A percentile compares a stretch with the other conserved stretches of the same genome.
phyloP scores from a whole-genome alignment of 2,888 invertebrate genomes.

The Adineta ricciae region DNA sequence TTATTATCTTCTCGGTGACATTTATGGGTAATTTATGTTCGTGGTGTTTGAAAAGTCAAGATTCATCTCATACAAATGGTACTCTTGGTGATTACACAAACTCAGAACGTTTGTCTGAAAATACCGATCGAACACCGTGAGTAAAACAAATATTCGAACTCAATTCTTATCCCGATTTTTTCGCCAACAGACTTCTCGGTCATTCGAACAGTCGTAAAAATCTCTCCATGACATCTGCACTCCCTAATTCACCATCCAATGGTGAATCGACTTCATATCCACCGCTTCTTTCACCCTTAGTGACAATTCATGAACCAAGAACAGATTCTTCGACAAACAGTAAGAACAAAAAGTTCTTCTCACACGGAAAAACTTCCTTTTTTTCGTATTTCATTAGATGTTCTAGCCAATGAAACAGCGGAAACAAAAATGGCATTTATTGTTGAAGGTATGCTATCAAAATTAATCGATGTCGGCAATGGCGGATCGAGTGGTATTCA shows the following conservation, averaged over 20 bases:
- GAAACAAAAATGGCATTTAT: neutral
- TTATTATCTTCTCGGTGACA: neutral
- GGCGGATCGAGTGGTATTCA: neutral
- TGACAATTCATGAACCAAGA: neutral
- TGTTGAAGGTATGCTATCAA: neutral
- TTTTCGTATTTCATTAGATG: neutral
- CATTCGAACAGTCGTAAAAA: neutral
- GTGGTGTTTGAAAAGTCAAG: neutral
- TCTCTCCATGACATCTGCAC: neutral
- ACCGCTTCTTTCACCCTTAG: neutral
- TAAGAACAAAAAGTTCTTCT: neutral
- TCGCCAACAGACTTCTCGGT: neutral
- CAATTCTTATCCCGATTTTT: neutral
- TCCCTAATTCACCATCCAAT: neutral
- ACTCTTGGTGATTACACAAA: neutral
- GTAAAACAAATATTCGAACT: neutral
- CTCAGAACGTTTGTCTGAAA: neutral
- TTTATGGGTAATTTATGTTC: neutral
- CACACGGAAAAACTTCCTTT: neutral
- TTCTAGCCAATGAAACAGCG: neutral
- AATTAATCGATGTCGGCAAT: slow-evolving; percentile 5
- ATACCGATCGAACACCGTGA: neutral
- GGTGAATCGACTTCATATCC: neutral
- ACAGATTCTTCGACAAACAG: neutral
- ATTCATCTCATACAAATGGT: neutral